These are phyloP conservation scores for Colinus virginianus DNA, from an alignment of 2,113 vertebrate genomes.

Conservation along the genomic window DNA sequence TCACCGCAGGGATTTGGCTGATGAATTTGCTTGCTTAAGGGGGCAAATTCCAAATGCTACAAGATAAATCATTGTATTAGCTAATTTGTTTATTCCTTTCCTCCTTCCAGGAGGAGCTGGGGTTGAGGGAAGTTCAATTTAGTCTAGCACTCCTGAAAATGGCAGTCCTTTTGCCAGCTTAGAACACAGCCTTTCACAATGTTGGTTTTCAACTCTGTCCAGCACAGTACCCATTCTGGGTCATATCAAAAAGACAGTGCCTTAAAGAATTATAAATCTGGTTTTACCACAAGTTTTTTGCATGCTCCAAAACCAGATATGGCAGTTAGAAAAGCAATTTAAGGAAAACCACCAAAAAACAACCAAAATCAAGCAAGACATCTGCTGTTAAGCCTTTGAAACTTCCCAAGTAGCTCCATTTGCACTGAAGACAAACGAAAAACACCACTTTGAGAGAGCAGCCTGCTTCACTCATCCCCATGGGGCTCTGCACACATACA, in stretches of 20 bases:
- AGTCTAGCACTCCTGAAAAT: neutral
- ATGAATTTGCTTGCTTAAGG: conserved; percentile 45
- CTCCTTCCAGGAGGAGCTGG: neutral
- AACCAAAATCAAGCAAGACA: neutral
- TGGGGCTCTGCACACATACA: neutral
- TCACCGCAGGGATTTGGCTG: conserved; percentile 11
- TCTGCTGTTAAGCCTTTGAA: neutral
- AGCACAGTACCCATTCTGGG: neutral
- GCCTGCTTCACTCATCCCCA: neutral
- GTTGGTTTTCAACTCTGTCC: neutral
- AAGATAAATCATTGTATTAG: conserved; percentile 51
- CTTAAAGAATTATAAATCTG: neutral
- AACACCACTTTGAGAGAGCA: neutral
- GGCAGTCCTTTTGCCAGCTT: neutral
- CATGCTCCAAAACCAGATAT: neutral
- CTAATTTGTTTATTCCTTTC: conserved; percentile 7
- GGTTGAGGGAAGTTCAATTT: neutral
- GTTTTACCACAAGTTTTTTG: neutral
- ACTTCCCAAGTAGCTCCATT: neutral
- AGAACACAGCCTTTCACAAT: neutral
- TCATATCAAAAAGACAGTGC: neutral
- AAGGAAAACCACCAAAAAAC: neutral
- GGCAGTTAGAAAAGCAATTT: neutral
- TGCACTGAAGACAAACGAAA: neutral
- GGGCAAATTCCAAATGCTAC: conserved; percentile 21